Evolutionary conservation across 2,113 vertebrate genomes (phyloP).

Genomic region (Parus major): DNA sequence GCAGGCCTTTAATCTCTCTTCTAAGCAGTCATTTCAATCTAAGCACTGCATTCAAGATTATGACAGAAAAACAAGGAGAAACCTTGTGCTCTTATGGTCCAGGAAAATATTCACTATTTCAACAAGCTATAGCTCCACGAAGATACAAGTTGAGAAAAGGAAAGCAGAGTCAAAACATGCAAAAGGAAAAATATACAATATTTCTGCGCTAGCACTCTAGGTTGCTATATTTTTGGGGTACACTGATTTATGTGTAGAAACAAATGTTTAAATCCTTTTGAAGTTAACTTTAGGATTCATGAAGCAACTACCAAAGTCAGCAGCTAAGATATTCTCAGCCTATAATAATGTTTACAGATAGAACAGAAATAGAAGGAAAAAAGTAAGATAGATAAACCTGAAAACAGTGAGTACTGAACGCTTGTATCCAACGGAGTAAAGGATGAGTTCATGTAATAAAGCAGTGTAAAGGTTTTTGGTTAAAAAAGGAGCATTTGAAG

Average conservation of each 20-base stretch:
- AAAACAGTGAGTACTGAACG: background rate
- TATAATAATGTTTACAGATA: background rate
- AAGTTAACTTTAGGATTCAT: background rate
- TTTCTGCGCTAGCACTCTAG: background rate
- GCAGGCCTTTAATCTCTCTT: background rate
- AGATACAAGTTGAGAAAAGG: background rate
- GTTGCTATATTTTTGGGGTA: background rate
- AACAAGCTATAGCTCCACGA: background rate
- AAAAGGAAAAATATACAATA: background rate
- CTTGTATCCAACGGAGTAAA: constrained; percentile 6
- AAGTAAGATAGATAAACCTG: background rate
- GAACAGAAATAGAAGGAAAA: background rate
- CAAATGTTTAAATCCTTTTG: background rate
- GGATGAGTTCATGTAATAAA: background rate
- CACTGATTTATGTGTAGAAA: background rate
- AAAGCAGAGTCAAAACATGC: background rate
- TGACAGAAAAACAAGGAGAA: background rate
- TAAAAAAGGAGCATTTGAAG: background rate
- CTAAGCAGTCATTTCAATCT: background rate
- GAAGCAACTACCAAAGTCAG: background rate
- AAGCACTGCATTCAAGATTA: background rate
- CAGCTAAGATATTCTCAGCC: background rate
- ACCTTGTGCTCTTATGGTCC: background rate
- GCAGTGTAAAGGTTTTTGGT: background rate
- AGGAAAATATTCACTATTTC: background rate